Percentiles rank a stretch among this genome's conserved stretches.
Conservation (phyloP, 2,113 vertebrate genomes). For the Lophochroa leadbeateri region DNA sequence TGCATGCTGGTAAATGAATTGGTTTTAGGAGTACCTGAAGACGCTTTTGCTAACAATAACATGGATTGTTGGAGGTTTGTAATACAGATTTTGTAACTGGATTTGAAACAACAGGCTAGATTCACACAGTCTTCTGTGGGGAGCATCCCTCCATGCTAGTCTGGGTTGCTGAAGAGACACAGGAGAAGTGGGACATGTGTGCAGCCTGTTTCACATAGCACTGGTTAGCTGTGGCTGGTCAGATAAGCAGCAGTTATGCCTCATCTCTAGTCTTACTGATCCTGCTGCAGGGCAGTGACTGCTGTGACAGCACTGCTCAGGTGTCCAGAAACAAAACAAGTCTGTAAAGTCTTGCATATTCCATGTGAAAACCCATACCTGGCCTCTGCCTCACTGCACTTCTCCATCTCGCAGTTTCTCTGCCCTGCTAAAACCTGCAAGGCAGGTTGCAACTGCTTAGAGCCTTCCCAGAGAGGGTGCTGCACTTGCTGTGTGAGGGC, state of each 20-base stretch:
- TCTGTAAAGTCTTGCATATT: background rate
- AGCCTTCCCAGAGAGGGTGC: background rate
- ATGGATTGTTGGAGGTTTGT: background rate
- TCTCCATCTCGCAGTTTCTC: background rate
- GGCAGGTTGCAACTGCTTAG: background rate
- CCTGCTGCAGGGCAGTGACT: fast-evolving
- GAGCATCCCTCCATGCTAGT: background rate
- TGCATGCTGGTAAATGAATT: background rate
- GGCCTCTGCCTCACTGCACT: background rate
- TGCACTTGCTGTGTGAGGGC: fast-evolving
- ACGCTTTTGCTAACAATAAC: background rate
- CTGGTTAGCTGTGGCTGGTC: background rate
- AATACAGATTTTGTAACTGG: background rate
- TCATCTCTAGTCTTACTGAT: background rate
- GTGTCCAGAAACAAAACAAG: fast-evolving
- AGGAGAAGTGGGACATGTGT: background rate
- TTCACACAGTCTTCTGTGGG: background rate
- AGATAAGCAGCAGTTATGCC: background rate
- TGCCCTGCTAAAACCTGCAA: background rate
- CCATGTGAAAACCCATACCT: background rate
- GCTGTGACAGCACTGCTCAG: background rate
- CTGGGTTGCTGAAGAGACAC: background rate
- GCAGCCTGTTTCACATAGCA: background rate
- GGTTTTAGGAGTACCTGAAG: background rate
- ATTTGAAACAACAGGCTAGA: background rate